Percentiles rank a stretch among this genome's conserved stretches.
These are phyloP conservation scores for Drepana falcataria DNA, from an alignment of 2,888 invertebrate genomes.

Conservation along the genomic window DNA sequence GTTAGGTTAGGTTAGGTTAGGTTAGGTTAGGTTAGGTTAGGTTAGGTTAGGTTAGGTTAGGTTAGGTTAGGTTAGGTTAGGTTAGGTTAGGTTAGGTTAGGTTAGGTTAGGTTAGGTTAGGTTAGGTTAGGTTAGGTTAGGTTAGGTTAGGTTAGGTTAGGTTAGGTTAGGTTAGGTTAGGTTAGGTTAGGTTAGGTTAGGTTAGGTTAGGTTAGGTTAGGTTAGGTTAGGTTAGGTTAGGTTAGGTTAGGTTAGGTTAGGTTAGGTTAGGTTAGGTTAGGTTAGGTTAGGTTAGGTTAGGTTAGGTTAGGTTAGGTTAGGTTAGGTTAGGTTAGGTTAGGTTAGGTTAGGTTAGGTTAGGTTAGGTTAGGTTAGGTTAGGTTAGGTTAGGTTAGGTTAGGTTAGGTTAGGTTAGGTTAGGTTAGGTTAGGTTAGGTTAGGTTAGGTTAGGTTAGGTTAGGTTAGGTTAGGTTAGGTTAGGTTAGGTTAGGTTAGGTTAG, in stretches of 20 bases:
- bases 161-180: conserved; percentile 4
- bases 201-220: conserved; percentile 4
- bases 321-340: conserved; percentile 11
- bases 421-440: conserved; percentile 3
- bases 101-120: conserved; percentile 4
- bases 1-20: not conserved
- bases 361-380: conserved; percentile 12
- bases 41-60: not conserved
- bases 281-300: conserved; percentile 12
- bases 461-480: conserved; percentile 8
- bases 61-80: conserved; percentile 7
- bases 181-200: conserved; percentile 4
- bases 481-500: conserved; percentile 8
- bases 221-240: conserved; percentile 11
- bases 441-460: conserved; percentile 3
- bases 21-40: not conserved
- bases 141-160: conserved; percentile 4
- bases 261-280: conserved; percentile 13
- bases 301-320: conserved; percentile 11
- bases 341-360: conserved; percentile 10
- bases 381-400: conserved; percentile 12
- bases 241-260: conserved; percentile 13
- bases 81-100: conserved; percentile 5
- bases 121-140: conserved; percentile 3
- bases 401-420: conserved; percentile 4